Evolutionary conservation across 2,113 vertebrate genomes (phyloP).

Genomic region (Cryptomyrus ogoouensis): DNA sequence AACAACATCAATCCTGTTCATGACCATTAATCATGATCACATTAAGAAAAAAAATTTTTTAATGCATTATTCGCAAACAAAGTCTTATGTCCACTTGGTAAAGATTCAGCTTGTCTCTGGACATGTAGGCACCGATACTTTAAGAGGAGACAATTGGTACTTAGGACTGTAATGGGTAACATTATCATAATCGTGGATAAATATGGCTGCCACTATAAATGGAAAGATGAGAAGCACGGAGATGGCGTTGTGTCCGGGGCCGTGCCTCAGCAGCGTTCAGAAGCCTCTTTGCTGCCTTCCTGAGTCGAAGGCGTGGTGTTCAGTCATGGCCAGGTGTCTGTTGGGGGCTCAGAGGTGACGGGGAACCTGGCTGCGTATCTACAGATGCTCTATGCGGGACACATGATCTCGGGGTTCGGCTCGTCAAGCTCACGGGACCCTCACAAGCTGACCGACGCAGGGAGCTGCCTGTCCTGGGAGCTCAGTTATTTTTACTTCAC

Average conservation of each 20-base stretch:
- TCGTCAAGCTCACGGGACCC: not conserved
- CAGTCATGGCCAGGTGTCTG: not conserved
- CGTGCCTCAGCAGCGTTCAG: not conserved
- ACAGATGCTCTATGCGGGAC: not conserved
- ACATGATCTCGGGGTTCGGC: not conserved
- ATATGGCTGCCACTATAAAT: constrained; percentile 13
- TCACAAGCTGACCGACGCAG: not conserved
- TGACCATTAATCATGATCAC: constrained; percentile 16
- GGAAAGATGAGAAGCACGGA: not conserved
- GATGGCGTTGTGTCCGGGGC: not conserved
- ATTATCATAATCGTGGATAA: constrained; percentile 10
- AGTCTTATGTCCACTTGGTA: constrained; percentile 6
- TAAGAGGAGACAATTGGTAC: constrained; percentile 10
- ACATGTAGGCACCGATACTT: constrained; percentile 14
- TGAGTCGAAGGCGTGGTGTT: not conserved
- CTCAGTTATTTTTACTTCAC: not conserved
- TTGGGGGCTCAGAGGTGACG: not conserved
- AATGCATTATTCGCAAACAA: constrained; percentile 14
- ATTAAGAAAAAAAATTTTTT: constrained; percentile 1
- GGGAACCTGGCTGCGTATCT: constrained; percentile 10
- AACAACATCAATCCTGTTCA: constrained; percentile 10
- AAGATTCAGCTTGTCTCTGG: constrained; percentile 15
- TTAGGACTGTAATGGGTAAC: constrained; percentile 13
- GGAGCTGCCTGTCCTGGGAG: not conserved
- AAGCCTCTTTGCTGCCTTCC: not conserved